These are phyloP conservation scores for Pseudochirops corinnae DNA, from an alignment of 2,797 vertebrate genomes.

Conservation along the genomic window DNA sequence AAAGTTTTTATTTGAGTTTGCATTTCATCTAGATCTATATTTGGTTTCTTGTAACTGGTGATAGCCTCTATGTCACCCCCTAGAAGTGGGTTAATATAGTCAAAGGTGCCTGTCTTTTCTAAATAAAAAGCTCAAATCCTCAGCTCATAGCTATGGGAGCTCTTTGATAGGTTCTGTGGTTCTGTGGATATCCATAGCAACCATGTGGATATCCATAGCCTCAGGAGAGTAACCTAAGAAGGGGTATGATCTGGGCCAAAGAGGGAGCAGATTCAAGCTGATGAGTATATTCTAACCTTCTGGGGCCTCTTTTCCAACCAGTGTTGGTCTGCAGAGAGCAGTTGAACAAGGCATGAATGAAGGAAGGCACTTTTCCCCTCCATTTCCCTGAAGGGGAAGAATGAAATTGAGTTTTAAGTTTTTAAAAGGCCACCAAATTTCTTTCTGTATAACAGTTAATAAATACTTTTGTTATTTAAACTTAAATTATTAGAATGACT, in stretches of 20 bases:
- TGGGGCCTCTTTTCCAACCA: not conserved
- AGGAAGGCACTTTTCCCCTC: not conserved
- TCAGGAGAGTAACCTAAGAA: conserved; percentile 1
- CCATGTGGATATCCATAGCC: not conserved
- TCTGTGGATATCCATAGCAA: not conserved
- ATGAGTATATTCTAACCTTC: not conserved
- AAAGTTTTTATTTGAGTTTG: not conserved
- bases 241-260: not conserved
- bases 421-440: not conserved
- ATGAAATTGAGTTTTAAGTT: not conserved
- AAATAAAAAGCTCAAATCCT: not conserved
- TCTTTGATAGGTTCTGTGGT: not conserved
- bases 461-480: not conserved
- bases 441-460: not conserved
- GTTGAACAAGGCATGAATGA: not conserved
- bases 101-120: not conserved
- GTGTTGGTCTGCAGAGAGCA: not conserved
- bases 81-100: not conserved
- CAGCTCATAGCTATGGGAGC: not conserved
- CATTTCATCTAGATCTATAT: not conserved
- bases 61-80: not conserved
- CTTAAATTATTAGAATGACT: not conserved
- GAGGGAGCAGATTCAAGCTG: not conserved
- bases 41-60: not conserved
- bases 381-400: not conserved